A percentile compares a stretch with the other conserved stretches of the same genome.
Evolutionary conservation across 1,140 invertebrate genomes (phyloP).

Genomic region (Drosophila elegans): DNA sequence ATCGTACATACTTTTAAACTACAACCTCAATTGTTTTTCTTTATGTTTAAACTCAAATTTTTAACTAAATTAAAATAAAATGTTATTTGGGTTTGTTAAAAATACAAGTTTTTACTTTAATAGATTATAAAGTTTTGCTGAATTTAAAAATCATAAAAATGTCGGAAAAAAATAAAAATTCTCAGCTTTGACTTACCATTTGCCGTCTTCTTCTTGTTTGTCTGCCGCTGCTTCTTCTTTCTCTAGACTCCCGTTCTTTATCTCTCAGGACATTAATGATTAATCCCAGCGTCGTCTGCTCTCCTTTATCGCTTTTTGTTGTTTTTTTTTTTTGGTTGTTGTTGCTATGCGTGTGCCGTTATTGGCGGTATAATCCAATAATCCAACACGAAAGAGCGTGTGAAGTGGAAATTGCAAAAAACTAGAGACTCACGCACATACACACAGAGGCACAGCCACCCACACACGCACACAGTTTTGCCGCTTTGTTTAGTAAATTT

Average conservation of each 20-base stretch:
- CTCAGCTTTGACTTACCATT: conserved; percentile 11
- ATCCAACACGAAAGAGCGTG: conserved; percentile 80
- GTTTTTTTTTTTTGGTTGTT: conserved; percentile 14
- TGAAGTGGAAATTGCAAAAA: conserved; percentile 76
- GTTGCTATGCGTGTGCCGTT: conserved; percentile 56
- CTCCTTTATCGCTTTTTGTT: conserved; percentile 41
- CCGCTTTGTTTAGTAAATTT: conserved; percentile 80
- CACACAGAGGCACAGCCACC: conserved; percentile 28
- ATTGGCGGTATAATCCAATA: conserved; percentile 79
- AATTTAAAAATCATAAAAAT: background rate
- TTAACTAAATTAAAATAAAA: too few species aligned
- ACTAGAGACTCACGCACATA: conserved; percentile 59
- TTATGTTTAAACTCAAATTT: too few species aligned
- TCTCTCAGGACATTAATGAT: conserved; percentile 45
- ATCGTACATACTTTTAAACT: too few species aligned
- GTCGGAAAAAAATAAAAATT: background rate
- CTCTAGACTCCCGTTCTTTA: conserved; percentile 20
- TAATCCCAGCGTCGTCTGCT: conserved; percentile 43
- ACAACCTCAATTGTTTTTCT: too few species aligned
- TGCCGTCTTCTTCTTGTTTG: conserved; percentile 13
- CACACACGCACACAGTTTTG: conserved; percentile 40
- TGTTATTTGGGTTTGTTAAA: too few species aligned
- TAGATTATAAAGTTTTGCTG: too few species aligned
- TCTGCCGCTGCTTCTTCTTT: conserved; percentile 17
- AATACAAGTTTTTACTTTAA: too few species aligned